A percentile compares a stretch with the other conserved stretches of the same genome.
Evolutionary conservation across 2,888 invertebrate genomes (phyloP).

Genomic region (Chaetogeoica ovagalla): DNA sequence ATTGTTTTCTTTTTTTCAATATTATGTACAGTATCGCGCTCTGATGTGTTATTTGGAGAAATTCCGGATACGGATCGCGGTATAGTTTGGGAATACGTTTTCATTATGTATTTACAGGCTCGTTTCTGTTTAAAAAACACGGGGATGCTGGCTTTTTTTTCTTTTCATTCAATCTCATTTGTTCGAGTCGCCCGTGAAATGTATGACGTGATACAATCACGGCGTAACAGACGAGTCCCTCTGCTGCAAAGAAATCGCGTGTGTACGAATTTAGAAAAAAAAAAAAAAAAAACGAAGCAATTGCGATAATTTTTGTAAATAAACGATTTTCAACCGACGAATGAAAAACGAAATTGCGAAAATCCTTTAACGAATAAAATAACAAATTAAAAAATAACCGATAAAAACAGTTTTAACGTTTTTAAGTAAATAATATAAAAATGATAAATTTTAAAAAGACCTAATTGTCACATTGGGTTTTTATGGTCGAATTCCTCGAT

Average conservation of each 20-base stretch:
- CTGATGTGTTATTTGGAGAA: conserved; percentile 34
- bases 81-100: conserved; percentile 7
- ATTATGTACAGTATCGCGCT: conserved; percentile 44
- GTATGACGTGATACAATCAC: too few relatives aligned
- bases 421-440: conserved; percentile 7
- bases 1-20: neutral
- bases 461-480: conserved; percentile 29
- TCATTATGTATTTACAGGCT: conserved; percentile 31
- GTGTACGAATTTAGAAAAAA: too few relatives aligned
- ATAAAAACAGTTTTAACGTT: conserved; percentile 12
- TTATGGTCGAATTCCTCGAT: conserved; percentile 15
- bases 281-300: too few relatives aligned
- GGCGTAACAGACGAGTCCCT: too few relatives aligned
- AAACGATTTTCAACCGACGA: too few relatives aligned
- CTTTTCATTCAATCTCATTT: neutral
- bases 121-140: neutral
- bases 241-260: too few relatives aligned
- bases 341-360: conserved; percentile 28
- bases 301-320: too few relatives aligned
- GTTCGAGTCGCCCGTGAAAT: too few relatives aligned
- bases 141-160: too few relatives aligned
- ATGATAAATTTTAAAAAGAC: conserved; percentile 22
- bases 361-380: conserved; percentile 26
- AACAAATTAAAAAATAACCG: conserved; percentile 18
- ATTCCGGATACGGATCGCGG: neutral